phyloP scores from a whole-genome alignment of 2,797 vertebrate genomes.

The Simalia tracyae region DNA sequence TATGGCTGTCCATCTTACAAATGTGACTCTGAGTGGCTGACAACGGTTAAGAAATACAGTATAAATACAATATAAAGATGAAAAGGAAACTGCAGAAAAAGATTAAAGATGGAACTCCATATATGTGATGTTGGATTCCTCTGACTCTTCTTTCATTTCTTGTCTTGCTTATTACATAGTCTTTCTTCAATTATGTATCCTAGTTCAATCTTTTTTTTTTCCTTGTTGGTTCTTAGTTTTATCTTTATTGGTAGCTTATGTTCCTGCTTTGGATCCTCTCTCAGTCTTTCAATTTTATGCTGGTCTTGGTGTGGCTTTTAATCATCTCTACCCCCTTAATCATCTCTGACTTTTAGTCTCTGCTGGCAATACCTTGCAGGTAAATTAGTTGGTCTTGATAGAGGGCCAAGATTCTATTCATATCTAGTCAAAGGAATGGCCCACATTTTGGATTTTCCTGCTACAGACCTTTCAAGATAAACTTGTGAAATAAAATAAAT shows the following conservation, averaged over 20 bases:
- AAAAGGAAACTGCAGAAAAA: neutral
- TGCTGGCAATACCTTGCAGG: neutral
- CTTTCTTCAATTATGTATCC: neutral
- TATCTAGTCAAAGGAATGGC: neutral
- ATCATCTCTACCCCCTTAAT: neutral
- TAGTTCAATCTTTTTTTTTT: neutral
- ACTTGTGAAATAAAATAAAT: constrained; percentile 43
- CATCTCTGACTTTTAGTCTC: neutral
- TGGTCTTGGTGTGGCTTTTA: neutral
- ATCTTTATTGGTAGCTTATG: neutral
- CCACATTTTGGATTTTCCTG: constrained; percentile 7
- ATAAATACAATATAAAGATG: neutral
- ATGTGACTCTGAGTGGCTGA: neutral
- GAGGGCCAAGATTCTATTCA: neutral
- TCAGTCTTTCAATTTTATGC: neutral
- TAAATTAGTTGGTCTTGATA: neutral
- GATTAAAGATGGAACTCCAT: neutral
- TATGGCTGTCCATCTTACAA: neutral
- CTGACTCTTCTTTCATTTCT: neutral
- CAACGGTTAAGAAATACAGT: neutral
- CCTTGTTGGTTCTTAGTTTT: neutral
- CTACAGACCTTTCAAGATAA: constrained; percentile 36
- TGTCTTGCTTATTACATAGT: neutral
- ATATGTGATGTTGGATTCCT: neutral
- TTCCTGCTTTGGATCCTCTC: neutral